Percentiles rank a stretch among this genome's conserved stretches.
phyloP scores from a whole-genome alignment of 2,888 invertebrate species.

The Latrodectus hesperus region DNA sequence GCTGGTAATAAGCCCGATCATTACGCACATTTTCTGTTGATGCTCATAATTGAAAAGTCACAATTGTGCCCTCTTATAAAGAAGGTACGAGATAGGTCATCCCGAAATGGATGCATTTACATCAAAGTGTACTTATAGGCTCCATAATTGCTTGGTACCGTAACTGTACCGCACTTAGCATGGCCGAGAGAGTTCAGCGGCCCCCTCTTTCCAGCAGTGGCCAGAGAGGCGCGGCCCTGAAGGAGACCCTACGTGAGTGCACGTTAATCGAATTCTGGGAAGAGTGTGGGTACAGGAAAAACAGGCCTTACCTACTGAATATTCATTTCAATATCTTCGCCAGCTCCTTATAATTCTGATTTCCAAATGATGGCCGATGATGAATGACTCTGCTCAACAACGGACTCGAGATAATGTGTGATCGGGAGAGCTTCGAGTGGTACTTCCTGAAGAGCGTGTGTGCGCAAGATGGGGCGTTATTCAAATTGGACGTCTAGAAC shows the following conservation, averaged over 20 bases:
- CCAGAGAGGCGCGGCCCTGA: slow-evolving; percentile 25
- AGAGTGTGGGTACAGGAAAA: slow-evolving; percentile 44
- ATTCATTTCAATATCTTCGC: slow-evolving; percentile 32
- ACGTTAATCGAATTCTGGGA: slow-evolving; percentile 44
- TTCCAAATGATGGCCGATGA: slow-evolving; percentile 21
- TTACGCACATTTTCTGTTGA: no score
- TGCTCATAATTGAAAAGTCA: no score
- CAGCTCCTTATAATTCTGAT: slow-evolving; percentile 47
- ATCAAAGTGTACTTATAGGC: no score
- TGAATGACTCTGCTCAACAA: slow-evolving; percentile 24
- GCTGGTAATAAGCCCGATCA: no score
- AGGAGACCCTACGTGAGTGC: slow-evolving; percentile 33
- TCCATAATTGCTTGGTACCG: no score
- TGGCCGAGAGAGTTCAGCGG: not conserved
- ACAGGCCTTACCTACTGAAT: slow-evolving; percentile 46
- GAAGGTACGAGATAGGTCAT: no score
- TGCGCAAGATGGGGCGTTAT: not conserved
- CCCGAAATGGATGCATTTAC: no score
- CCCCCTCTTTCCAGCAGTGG: not conserved
- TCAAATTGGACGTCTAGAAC: not conserved
- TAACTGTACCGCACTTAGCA: no score
- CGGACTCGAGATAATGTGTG: not conserved
- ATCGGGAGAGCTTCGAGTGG: not conserved
- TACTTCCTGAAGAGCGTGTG: not conserved
- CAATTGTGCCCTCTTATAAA: no score